phyloP scores from a whole-genome alignment of 1,140 invertebrate species.

The Hylaeus anthracinus region DNA sequence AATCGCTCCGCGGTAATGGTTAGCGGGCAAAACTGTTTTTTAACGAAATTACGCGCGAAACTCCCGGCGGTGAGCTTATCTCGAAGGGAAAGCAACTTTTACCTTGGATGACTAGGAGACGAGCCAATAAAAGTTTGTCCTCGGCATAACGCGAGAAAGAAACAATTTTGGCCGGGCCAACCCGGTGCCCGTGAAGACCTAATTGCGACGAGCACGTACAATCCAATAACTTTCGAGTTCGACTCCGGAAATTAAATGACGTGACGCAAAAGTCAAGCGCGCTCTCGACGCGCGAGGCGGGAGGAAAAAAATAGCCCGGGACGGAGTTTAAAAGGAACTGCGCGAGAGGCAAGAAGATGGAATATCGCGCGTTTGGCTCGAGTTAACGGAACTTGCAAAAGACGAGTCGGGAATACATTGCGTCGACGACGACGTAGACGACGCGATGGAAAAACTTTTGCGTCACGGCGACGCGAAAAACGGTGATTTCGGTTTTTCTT shows the following conservation, averaged over 20 bases:
- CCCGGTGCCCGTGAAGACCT: constrained; percentile 17
- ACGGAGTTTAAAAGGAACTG: constrained; percentile 52
- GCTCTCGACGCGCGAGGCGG: background rate
- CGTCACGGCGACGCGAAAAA: background rate
- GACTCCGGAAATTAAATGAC: constrained; percentile 65
- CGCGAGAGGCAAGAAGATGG: constrained; percentile 6
- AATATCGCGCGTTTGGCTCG: constrained; percentile 47
- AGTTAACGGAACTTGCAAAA: constrained; percentile 51
- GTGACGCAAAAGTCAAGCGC: constrained; percentile 59
- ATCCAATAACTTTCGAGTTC: constrained; percentile 58
- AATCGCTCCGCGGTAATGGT: constrained; percentile 15
- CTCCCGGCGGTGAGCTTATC: background rate
- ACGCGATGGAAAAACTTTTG: constrained; percentile 19
- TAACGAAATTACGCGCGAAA: background rate
- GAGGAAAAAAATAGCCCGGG: constrained; percentile 31
- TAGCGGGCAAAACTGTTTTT: constrained; percentile 19
- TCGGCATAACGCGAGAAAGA: constrained; percentile 22
- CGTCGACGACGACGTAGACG: background rate
- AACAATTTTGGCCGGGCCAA: constrained; percentile 15
- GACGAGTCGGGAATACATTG: constrained; percentile 57
- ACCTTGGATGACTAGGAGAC: background rate
- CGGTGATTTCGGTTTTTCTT: background rate
- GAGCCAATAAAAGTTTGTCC: constrained; percentile 26
- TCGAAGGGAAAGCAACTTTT: constrained; percentile 3
- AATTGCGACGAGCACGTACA: constrained; percentile 55